Evolutionary conservation across 2,113 vertebrate genomes (phyloP).

Genomic region (Rhizomys pruinosus): DNA sequence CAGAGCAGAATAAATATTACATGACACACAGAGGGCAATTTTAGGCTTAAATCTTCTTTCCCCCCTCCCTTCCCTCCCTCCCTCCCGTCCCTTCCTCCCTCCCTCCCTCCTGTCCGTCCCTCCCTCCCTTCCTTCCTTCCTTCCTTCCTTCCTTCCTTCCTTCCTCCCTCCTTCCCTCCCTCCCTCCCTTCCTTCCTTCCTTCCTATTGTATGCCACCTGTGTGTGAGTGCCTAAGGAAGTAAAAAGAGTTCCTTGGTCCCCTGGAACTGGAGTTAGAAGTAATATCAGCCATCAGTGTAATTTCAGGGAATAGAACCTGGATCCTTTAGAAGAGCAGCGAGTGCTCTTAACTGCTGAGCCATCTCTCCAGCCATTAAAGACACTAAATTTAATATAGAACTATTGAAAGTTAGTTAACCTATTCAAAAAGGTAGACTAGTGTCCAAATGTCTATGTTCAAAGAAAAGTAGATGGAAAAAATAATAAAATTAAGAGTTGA

Average conservation of each 20-base stretch:
- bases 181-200: no score
- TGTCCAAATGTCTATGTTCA: not conserved
- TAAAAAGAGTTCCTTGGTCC: not conserved
- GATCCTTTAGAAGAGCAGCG: not conserved
- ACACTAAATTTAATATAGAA: not conserved
- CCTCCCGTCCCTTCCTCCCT: no score
- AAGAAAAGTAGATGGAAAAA: not conserved
- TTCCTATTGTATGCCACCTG: not conserved
- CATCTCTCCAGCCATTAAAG: not conserved
- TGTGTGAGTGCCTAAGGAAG: not conserved
- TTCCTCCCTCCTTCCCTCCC: no score
- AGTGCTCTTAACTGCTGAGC: not conserved
- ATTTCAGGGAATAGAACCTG: not conserved
- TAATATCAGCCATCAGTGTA: not conserved
- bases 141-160: no score
- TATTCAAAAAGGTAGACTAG: not conserved
- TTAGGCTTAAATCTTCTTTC: not conserved
- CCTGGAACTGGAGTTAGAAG: not conserved
- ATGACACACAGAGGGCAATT: not conserved
- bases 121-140: no score
- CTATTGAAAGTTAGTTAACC: not conserved
- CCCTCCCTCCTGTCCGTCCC: no score
- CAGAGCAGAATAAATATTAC: not conserved
- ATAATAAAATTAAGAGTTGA: slow-evolving; percentile 5
- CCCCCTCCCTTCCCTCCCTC: no score